phyloP scores from a whole-genome alignment of 2,888 invertebrate species.

The Halocaridina rubra region DNA sequence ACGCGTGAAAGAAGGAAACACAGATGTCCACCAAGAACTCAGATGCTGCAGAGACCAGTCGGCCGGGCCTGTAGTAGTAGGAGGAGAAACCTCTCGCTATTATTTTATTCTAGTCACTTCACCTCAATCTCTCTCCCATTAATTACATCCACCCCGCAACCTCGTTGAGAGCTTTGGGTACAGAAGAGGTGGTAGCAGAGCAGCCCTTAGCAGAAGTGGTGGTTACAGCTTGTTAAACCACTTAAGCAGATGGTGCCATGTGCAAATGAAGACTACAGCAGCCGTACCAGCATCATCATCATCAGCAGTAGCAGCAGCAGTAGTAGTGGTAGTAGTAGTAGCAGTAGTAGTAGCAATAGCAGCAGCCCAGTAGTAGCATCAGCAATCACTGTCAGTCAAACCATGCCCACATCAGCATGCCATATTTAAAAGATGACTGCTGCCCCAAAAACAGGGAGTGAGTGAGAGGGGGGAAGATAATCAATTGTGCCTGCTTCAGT shows the following conservation, averaged over 20 bases:
- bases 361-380: conserved; percentile 15
- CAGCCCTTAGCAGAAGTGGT: background rate
- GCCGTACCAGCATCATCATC: conserved; percentile 10
- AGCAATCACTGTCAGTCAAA: conserved; percentile 15
- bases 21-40: conserved; percentile 61
- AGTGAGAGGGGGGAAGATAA: background rate
- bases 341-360: conserved; percentile 10
- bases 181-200: no score
- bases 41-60: conserved; percentile 59
- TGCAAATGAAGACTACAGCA: conserved; percentile 34
- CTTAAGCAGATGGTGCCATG: conserved; percentile 37
- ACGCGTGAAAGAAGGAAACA: conserved; percentile 58
- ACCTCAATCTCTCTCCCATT: no score
- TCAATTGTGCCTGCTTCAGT: conserved; percentile 35
- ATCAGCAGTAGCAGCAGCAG: conserved; percentile 19
- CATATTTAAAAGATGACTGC: conserved; percentile 19
- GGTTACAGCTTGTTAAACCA: no score
- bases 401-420: conserved; percentile 25
- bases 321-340: background rate
- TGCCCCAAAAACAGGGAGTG: conserved; percentile 4
- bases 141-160: no score
- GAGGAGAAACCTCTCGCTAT: no score
- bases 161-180: no score
- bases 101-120: no score
- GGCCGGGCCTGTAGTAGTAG: conserved; percentile 24